Evolutionary conservation across 2,113 vertebrate genomes (phyloP).

Genomic region (Donacobius atricapilla): DNA sequence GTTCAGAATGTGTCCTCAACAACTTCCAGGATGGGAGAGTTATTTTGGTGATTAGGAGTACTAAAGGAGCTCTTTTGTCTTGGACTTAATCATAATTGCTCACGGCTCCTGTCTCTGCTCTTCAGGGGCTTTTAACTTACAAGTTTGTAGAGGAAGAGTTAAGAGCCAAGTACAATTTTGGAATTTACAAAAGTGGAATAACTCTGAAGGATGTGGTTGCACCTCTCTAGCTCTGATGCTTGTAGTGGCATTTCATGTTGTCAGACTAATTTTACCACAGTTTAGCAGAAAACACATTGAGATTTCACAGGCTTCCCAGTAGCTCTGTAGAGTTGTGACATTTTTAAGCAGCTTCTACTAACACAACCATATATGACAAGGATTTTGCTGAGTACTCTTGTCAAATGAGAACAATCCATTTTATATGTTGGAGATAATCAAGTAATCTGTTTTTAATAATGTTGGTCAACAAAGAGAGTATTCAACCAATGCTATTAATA

Average conservation of each 20-base stretch:
- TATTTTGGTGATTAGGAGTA: not conserved
- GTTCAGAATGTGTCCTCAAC: not conserved
- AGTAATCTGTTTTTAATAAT: slow-evolving; percentile 37
- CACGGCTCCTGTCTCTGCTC: not conserved
- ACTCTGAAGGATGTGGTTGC: not conserved
- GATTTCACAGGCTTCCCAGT: not conserved
- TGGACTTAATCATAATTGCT: not conserved
- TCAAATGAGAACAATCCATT: not conserved
- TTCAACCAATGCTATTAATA: not conserved
- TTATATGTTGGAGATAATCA: not conserved
- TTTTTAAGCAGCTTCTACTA: not conserved
- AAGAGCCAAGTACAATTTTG: not conserved
- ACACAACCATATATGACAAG: not conserved
- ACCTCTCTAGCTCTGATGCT: not conserved
- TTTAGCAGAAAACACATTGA: not conserved
- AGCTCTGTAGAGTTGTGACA: not conserved
- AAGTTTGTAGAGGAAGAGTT: not conserved
- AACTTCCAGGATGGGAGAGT: not conserved
- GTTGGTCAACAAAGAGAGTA: not conserved
- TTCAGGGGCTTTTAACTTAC: not conserved
- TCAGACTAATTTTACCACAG: not conserved
- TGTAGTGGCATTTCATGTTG: not conserved
- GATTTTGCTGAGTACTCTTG: not conserved
- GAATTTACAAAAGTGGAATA: no score
- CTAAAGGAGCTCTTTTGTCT: not conserved